Evolutionary conservation across 2,797 vertebrate genomes (phyloP).

Genomic region (Falco novaeseelandiae): DNA sequence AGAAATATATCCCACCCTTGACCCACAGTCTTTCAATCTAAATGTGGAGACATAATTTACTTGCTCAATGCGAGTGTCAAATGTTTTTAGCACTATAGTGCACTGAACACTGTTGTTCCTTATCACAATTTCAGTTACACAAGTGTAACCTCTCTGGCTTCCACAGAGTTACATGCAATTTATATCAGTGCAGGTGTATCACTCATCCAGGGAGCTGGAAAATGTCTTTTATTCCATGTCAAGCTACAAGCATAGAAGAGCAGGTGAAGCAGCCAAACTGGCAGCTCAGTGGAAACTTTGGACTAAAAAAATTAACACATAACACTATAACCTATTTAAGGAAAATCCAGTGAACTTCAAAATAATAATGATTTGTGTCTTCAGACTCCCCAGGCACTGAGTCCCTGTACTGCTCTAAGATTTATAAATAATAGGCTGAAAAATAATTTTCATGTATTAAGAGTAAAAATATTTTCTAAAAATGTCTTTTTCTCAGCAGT

Average conservation of each 20-base stretch:
- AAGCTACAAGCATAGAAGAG: neutral
- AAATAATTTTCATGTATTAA: conserved; percentile 8
- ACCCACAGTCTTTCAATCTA: conserved; percentile 14
- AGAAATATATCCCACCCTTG: conserved; percentile 27
- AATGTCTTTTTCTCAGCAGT: neutral
- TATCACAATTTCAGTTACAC: neutral
- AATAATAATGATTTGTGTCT: neutral
- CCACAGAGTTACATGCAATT: neutral
- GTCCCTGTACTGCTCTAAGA: neutral
- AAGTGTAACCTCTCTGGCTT: neutral
- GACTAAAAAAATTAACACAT: neutral
- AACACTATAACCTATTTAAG: neutral
- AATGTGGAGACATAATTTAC: conserved; percentile 22
- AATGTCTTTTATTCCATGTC: neutral
- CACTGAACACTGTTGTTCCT: neutral
- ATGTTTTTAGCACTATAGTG: conserved; percentile 3
- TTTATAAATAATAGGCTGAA: conserved; percentile 1
- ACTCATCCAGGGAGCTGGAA: neutral
- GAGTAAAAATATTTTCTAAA: neutral
- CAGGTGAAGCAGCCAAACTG: neutral
- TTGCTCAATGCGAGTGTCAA: conserved; percentile 11
- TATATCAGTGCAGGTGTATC: neutral
- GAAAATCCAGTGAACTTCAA: neutral
- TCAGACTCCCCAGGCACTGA: neutral
- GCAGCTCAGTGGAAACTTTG: neutral